Percentiles rank a stretch among this genome's conserved stretches.
These are phyloP conservation scores for Danio aesculapii DNA, from an alignment of 2,797 vertebrate species.

Conservation along the genomic window DNA sequence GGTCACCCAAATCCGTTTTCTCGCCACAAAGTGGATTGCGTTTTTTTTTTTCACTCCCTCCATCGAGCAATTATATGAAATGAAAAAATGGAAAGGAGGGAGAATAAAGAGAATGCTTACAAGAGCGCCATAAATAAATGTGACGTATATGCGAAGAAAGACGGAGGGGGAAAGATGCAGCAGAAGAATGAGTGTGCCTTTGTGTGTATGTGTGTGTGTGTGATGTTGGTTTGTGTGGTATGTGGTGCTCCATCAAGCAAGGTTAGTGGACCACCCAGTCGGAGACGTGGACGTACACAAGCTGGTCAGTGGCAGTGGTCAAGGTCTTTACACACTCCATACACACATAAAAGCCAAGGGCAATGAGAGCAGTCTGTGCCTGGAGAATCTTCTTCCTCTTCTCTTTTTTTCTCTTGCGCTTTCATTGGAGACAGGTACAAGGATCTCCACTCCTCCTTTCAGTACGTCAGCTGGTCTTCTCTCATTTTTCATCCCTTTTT, in stretches of 20 bases:
- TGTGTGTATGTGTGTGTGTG: constrained; percentile 39
- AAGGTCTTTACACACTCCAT: constrained; percentile 72
- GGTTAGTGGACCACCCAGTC: constrained; percentile 78
- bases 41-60: constrained; percentile 22
- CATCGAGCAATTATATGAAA: constrained; percentile 52
- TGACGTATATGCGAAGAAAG: constrained; percentile 48
- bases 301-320: constrained; percentile 71
- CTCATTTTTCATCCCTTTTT: constrained; percentile 21
- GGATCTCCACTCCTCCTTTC: constrained; percentile 29
- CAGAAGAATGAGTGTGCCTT: constrained; percentile 36
- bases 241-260: constrained; percentile 57
- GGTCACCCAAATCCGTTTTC: constrained; percentile 38
- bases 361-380: constrained; percentile 69
- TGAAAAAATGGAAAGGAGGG: constrained; percentile 40
- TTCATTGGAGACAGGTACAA: constrained; percentile 56
- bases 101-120: constrained; percentile 43
- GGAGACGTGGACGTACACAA: constrained; percentile 53
- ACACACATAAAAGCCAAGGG: constrained; percentile 68
- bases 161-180: constrained; percentile 21
- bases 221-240: constrained; percentile 40
- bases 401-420: not conserved
- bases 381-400: constrained; percentile 59
- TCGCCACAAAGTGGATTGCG: constrained; percentile 54
- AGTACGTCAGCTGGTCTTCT: constrained; percentile 32
- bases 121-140: constrained; percentile 56